These are phyloP conservation scores for Parauchenoglanis ngamensis DNA, from an alignment of 2,797 vertebrate species.

Conservation along the genomic window DNA sequence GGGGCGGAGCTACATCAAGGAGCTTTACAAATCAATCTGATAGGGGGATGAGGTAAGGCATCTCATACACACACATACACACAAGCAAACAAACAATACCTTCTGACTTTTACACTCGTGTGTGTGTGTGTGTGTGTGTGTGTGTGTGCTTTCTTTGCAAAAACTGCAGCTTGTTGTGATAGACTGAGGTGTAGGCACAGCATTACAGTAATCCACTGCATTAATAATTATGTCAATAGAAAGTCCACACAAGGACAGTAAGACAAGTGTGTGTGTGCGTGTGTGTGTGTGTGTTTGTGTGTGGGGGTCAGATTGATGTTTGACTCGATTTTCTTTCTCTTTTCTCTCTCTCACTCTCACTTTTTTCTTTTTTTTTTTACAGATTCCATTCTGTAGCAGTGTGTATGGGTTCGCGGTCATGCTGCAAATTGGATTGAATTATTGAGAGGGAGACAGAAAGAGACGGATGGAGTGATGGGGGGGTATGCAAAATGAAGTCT, in stretches of 20 bases:
- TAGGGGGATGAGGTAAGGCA: constrained; percentile 44
- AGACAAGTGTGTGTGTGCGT: constrained; percentile 16
- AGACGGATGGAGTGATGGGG: constrained; percentile 16
- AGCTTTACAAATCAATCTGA: constrained; percentile 53
- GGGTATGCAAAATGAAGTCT: constrained; percentile 41
- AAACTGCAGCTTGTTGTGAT: neutral
- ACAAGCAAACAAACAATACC: constrained; percentile 14
- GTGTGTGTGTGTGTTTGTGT: constrained; percentile 35
- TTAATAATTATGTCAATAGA: neutral
- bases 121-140: constrained; percentile 16
- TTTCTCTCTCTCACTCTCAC: neutral
- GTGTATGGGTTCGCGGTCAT: constrained; percentile 48
- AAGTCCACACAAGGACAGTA: neutral
- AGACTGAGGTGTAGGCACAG: neutral
- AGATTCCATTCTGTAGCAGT: constrained; percentile 45
- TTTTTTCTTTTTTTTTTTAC: neutral
- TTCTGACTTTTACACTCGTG: neutral
- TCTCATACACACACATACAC: neutral
- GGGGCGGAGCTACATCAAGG: constrained; percentile 43
- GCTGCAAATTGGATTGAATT: constrained; percentile 56
- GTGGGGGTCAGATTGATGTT: constrained; percentile 7
- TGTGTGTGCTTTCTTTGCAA: neutral
- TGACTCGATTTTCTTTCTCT: constrained; percentile 7
- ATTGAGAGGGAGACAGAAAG: constrained; percentile 47
- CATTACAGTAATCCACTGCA: neutral